Evolutionary conservation across 2,888 invertebrate species (phyloP), one percentile per base, ranked within the genome.

Genomic region (Monochamus alternatus): DNA sequence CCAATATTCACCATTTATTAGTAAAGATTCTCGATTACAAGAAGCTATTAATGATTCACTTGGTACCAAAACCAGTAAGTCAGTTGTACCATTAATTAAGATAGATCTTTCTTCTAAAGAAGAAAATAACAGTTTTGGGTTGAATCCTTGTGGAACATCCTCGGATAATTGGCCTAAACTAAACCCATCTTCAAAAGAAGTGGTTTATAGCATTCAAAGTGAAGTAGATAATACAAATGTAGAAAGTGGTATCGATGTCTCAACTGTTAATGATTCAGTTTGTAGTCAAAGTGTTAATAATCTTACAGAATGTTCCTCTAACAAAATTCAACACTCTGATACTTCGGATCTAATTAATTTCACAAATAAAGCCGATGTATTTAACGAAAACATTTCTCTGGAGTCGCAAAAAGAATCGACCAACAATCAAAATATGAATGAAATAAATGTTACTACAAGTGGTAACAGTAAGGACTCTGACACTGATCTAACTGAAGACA

Each of bases 401-500:
- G 8, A 30, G 30, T 60, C 59, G 30, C 4, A 4, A 31, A 31
- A 4, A 10, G 59, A 31, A 8, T 60, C 59, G 30, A 8, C 3
- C 5, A 12, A 60, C 4, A 31, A 22, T 65, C 9, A 30, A 65
- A 47, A 51, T 51, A 31, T 32, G 31, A 31, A 22, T 22, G 14
- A 58, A 30, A 9, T 22, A 32, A 22, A 22, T 22, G 30, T n/a
- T 38, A 62, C 32, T n/a, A n/a, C n/a, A n/a, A 14, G 38, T n/a
- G 38, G 52, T n/a, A 52, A 12, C 7, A 30, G 22, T 51, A 66
- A 10, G 12, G 12, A 52, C 12, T 66, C 51, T 10, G 32, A 9
- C n/a, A 52, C 52, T 32, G 66, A 66, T 32, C 7, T 66, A 8
- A 66, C 32, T 9, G 51, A 52, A 52, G 52, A 52, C 31, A 52